Evolutionary conservation across 2,888 invertebrate species (phyloP).

Genomic region (Caenorhabditis doughertyi): DNA sequence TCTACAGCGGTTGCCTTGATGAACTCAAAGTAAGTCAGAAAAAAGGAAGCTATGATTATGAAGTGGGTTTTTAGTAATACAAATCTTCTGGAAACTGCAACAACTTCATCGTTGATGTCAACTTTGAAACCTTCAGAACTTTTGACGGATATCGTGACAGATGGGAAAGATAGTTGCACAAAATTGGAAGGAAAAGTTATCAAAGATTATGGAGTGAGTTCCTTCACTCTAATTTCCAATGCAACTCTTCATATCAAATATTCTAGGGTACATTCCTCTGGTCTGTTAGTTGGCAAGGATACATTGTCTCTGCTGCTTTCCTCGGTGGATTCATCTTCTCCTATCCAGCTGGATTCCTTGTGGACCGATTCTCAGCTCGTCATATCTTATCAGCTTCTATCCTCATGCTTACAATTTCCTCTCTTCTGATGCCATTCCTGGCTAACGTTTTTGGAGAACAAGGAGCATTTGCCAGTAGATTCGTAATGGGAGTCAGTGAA

Average conservation of each 20-base stretch:
- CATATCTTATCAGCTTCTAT: conserved; percentile 61
- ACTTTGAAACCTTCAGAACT: neutral
- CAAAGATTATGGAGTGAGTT: conserved; percentile 58
- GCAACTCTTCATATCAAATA: neutral
- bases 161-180: conserved; percentile 33
- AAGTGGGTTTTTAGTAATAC: conserved; percentile 36
- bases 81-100: neutral
- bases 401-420: conserved; percentile 40
- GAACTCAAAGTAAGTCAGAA: conserved; percentile 2
- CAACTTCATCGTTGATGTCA: neutral
- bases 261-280: conserved; percentile 63
- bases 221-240: neutral
- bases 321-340: conserved; percentile 67
- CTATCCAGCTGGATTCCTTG: conserved; percentile 55
- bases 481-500: conserved; percentile 76
- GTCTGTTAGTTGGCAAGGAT: conserved; percentile 57
- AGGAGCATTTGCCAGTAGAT: conserved; percentile 68
- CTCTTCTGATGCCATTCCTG: conserved; percentile 65
- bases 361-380: conserved; percentile 63
- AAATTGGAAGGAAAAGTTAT: conserved; percentile 51
- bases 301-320: conserved; percentile 59
- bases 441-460: conserved; percentile 60
- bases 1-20: conserved; percentile 72
- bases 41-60: neutral
- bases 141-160: neutral